Conservation (phyloP, 2,888 invertebrate species). For the Diloba caeruleocephala region DNA sequence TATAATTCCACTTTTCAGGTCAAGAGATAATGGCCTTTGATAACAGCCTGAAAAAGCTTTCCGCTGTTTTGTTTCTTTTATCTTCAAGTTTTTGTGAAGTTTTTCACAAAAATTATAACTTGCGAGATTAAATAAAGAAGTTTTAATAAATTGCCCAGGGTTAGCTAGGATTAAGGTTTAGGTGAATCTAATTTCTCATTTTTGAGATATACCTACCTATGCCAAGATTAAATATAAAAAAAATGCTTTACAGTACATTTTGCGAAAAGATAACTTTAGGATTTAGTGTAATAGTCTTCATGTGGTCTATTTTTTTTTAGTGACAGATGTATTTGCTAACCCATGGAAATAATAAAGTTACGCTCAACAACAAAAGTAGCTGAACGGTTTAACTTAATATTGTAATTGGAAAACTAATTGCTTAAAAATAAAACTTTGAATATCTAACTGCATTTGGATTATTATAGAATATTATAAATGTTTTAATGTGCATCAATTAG, state of each 20-base stretch:
- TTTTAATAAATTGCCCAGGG: slow-evolving; percentile 85
- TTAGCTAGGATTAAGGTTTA: slow-evolving; percentile 77
- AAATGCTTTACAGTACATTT: slow-evolving; percentile 48
- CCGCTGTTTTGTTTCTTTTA: slow-evolving; percentile 88
- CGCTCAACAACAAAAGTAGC: too few species aligned
- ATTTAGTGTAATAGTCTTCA: slow-evolving; percentile 37
- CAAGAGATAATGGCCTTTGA: slow-evolving; percentile 88
- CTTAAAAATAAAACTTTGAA: too few species aligned
- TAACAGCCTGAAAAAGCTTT: slow-evolving; percentile 88
- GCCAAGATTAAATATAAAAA: slow-evolving; percentile 51
- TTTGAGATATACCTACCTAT: slow-evolving; percentile 45
- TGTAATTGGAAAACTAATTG: too few species aligned
- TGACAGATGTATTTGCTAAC: slow-evolving; percentile 33
- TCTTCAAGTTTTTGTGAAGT: slow-evolving; percentile 84
- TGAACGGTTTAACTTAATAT: too few species aligned
- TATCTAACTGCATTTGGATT: too few species aligned
- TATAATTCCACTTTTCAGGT: slow-evolving; percentile 88
- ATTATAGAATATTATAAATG: too few species aligned
- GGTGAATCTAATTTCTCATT: slow-evolving; percentile 70
- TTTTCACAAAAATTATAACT: slow-evolving; percentile 86
- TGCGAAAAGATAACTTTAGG: slow-evolving; percentile 37
- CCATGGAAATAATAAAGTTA: slow-evolving; percentile 25
- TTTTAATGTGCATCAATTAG: too few species aligned
- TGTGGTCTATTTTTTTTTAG: slow-evolving; percentile 42
- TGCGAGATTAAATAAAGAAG: slow-evolving; percentile 85